Evolutionary conservation across 2,888 invertebrate species (phyloP), one percentile per base, ranked within the genome.

Genomic region (Drosophila neotestacea): DNA sequence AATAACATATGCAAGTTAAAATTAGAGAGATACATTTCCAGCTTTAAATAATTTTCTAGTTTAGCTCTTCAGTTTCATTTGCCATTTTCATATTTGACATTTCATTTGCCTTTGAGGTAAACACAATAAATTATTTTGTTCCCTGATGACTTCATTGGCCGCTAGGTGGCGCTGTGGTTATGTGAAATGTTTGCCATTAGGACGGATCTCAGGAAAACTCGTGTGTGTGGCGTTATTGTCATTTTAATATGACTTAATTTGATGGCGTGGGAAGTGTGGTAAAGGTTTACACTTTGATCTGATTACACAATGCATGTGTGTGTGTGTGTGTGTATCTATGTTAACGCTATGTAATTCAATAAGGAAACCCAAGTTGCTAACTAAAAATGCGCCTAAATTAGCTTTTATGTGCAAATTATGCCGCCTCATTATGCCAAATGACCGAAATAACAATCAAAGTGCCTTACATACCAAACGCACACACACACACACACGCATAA

Each of bases 361-460:
- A 74, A 81, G 76, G 51, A 71, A 76, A 52, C 39, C 61, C 56
- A 41, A 79, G 65, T 64, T 61, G 58, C 30, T 70, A 74, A 78
- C 78, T 81, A 78, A 76, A 83, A 82, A 73, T 85, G 70, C 63
- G 77, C 70, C 69, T 79, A 74, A 81, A 77, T 79, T 74, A 74
- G 71, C 58, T 70, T 83, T 83, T 77, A 85, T 85, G 74, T 70
- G 82, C 56, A 85, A 81, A 83, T 83, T 82, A 84, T 83, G 73
- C 81, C 60, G 81, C 78, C 84, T 83, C 81, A 84, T 84, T 81
- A 83, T 82, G 69, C 81, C 80, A 68, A 83, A 83, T 81, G 82
- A 79, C 68, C 72, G 65, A 77, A 72, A 83, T 80, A 82, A 83
- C 85, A 80, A 80, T 82, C 73, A 81, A 77, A 82, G 77, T 77